Base-by-base conservation (phyloP, 2,888 invertebrate species). In the Hemaris fuciformis region DNA sequence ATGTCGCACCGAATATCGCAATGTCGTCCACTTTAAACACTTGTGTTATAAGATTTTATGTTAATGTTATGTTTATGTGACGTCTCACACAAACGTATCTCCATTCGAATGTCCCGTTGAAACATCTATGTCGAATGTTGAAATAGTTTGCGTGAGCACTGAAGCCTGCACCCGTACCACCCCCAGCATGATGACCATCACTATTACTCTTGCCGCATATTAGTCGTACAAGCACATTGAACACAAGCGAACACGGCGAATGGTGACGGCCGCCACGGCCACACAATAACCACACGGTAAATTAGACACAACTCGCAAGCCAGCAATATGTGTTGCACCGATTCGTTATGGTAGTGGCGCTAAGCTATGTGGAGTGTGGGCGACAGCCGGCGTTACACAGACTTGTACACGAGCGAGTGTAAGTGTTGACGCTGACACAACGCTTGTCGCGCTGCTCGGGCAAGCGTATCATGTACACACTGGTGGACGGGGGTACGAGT, bases 91-190 rank as follows among this genome's bases (percentile, higher is more conserved):
- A 83, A 88, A 86, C 80, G 71, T 72, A 67, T 46, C 61, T 59
- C 60, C 60, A 41, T 27, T 20, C 18, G 57, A 56, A 63, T 59
- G 60, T 60, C 20, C 25, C 15, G 6, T 25, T 42, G 23, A 6
- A 38, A 53, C 15, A 13, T 20, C 23, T 59, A 56, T 42, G 23
- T 45, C 38, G 38, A 60, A 63, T 62, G 38, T 63, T 31, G 61
- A 38, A 62, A 72, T 70, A 67, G 83, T 87, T 87, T 84, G 84
- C 86, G 86, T 81, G 84, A 80, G 83, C 83, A 74, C 70, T 66
- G 69, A 70, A 73, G 87, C 88, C 91, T 89, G 91, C 91, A 91
- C 91, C 85, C 87, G 91, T 90, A 87, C 89, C 88, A 87, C 89
- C 85, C 84, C 79, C 76, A 87, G 91, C 91, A 91, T 91, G 91